phyloP scores from a whole-genome alignment of 2,797 vertebrate species.

The Chromis chromis region DNA sequence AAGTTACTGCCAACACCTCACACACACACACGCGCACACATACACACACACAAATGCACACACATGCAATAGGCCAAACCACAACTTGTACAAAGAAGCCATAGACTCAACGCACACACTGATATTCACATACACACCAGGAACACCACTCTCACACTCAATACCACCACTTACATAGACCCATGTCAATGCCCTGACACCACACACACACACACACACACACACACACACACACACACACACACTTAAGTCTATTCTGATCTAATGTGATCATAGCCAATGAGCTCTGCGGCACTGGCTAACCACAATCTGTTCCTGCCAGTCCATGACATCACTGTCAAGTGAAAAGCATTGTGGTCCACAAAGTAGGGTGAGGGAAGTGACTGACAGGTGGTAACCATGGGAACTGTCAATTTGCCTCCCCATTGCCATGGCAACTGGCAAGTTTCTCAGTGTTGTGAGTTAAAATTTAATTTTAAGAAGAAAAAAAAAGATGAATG shows the following conservation, averaged over 20 bases:
- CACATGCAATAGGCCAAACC: conserved; percentile 36
- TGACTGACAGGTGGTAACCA: conserved; percentile 73
- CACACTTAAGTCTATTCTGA: conserved; percentile 66
- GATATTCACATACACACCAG: conserved; percentile 24
- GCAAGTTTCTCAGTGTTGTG: conserved; percentile 58
- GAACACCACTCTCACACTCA: conserved; percentile 50
- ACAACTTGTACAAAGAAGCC: conserved; percentile 54
- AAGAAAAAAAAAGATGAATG: conserved; percentile 30
- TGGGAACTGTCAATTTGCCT: conserved; percentile 70
- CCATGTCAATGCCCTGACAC: conserved; percentile 43
- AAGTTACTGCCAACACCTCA: conserved; percentile 80
- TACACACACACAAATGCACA: conserved; percentile 10
- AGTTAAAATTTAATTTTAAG: conserved; percentile 41
- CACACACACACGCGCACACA: conserved; percentile 40
- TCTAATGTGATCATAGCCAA: conserved; percentile 78
- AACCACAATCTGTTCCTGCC: conserved; percentile 70
- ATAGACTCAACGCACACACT: conserved; percentile 46
- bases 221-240: conserved; percentile 14
- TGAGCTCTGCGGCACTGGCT: conserved; percentile 61
- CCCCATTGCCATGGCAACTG: conserved; percentile 48
- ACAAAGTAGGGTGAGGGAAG: conserved; percentile 60
- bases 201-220: conserved; percentile 9
- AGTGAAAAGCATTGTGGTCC: conserved; percentile 68
- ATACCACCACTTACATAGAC: conserved; percentile 39
- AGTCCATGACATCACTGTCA: conserved; percentile 78